Evolutionary conservation across 2,888 invertebrate genomes (phyloP).

Genomic region (Meta bourneti): DNA sequence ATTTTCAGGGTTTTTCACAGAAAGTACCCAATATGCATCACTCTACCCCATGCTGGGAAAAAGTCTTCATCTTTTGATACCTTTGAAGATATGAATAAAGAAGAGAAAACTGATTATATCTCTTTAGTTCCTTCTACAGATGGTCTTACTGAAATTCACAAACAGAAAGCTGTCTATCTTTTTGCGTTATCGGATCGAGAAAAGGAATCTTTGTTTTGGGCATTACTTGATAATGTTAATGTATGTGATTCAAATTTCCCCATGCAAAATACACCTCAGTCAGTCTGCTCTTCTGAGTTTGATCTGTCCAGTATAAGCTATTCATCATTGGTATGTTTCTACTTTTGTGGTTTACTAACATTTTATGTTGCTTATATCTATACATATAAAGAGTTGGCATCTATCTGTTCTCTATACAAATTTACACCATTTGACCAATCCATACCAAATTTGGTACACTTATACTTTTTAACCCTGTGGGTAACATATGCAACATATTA

Average conservation of each 20-base stretch:
- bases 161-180: constrained; percentile 82
- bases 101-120: constrained; percentile 38
- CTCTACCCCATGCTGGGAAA: constrained; percentile 79
- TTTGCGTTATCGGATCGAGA: constrained; percentile 91
- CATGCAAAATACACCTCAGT: neutral
- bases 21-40: constrained; percentile 93
- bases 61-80: constrained; percentile 16
- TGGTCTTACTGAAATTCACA: constrained; percentile 15
- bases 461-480: too few species aligned
- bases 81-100: neutral
- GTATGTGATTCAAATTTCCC: constrained; percentile 10
- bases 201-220: constrained; percentile 92
- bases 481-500: too few species aligned
- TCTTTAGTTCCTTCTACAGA: constrained; percentile 36
- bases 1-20: constrained; percentile 87
- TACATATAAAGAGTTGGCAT: too few species aligned
- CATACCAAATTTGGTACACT: too few species aligned
- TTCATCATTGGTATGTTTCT: constrained; percentile 50
- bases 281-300: constrained; percentile 20
- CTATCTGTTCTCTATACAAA: too few species aligned
- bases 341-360: neutral
- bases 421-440: too few species aligned
- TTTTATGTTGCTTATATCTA: neutral
- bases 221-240: constrained; percentile 78
- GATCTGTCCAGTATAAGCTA: constrained; percentile 46